A percentile compares a stretch with the other conserved stretches of the same genome.
Evolutionary conservation across 2,888 invertebrate genomes (phyloP).

Genomic region (Lasioglossum malachurum): DNA sequence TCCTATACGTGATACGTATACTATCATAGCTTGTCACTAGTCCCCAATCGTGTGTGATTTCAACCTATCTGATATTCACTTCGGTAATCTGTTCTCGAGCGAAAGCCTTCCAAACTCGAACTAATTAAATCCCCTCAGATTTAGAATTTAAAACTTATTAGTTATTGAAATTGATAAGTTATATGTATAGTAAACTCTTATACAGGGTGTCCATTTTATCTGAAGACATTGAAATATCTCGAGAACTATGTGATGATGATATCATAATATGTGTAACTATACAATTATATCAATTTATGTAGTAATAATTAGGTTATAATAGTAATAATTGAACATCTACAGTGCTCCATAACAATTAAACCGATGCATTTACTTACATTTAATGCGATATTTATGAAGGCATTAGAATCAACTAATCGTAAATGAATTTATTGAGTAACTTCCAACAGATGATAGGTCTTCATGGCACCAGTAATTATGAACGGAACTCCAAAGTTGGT

Average conservation of each 20-base stretch:
- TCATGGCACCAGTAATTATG: not conserved
- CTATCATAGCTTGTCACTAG: constrained; percentile 43
- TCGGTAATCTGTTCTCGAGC: not conserved
- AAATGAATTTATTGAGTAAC: not conserved
- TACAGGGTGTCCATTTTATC: no score
- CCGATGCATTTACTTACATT: no score
- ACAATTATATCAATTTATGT: no score
- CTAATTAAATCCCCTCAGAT: not conserved
- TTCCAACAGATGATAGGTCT: not conserved
- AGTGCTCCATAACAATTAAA: not conserved
- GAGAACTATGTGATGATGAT: no score
- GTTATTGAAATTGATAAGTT: no score
- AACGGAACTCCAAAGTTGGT: not conserved
- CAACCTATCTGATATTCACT: constrained; percentile 20
- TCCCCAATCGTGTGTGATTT: constrained; percentile 31
- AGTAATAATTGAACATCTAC: not conserved
- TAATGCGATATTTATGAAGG: not conserved
- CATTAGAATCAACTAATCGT: not conserved
- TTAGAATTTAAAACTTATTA: no score
- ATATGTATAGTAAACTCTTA: no score
- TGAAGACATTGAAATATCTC: no score
- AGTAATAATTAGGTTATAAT: no score
- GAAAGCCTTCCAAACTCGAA: not conserved
- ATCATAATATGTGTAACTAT: no score
- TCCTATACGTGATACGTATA: constrained; percentile 31